Conservation (phyloP, 1,140 invertebrate species). For the Mesaphorura yosii region DNA sequence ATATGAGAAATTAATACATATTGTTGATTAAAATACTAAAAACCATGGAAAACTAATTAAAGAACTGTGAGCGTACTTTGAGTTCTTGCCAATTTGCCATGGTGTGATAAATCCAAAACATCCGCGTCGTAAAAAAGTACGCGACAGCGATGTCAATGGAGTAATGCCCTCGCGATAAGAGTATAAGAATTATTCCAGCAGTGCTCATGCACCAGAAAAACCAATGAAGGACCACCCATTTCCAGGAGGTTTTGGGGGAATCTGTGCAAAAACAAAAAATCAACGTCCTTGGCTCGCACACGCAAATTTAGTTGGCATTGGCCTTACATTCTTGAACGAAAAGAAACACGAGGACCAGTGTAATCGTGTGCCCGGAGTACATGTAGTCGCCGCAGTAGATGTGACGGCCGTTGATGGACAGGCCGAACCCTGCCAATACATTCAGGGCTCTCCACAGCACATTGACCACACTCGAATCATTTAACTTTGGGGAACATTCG, state of each 20-base stretch:
- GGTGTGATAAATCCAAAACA: constrained; percentile 87
- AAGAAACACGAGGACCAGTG: constrained; percentile 29
- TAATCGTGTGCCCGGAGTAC: constrained; percentile 30
- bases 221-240: not conserved
- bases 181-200: constrained; percentile 42
- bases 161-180: constrained; percentile 79
- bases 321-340: constrained; percentile 30
- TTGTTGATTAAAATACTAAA: too few species aligned
- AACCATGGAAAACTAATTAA: not conserved
- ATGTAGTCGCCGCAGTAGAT: constrained; percentile 56
- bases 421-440: constrained; percentile 71
- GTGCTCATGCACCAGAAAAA: not conserved
- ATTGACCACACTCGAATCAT: constrained; percentile 49
- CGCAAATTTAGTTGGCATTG: too few species aligned
- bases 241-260: not conserved
- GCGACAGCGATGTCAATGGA: constrained; percentile 82
- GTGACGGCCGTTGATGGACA: constrained; percentile 71
- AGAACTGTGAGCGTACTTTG: constrained; percentile 41
- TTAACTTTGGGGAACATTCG: constrained; percentile 69
- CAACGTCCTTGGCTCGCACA: not conserved
- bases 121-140: constrained; percentile 70
- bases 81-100: constrained; percentile 56
- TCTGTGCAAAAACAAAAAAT: not conserved
- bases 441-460: constrained; percentile 49
- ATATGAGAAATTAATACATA: too few species aligned